Percentiles rank a stretch among this genome's conserved stretches.
Evolutionary conservation across 2,888 invertebrate genomes (phyloP).

Genomic region (Steromphala cineraria): DNA sequence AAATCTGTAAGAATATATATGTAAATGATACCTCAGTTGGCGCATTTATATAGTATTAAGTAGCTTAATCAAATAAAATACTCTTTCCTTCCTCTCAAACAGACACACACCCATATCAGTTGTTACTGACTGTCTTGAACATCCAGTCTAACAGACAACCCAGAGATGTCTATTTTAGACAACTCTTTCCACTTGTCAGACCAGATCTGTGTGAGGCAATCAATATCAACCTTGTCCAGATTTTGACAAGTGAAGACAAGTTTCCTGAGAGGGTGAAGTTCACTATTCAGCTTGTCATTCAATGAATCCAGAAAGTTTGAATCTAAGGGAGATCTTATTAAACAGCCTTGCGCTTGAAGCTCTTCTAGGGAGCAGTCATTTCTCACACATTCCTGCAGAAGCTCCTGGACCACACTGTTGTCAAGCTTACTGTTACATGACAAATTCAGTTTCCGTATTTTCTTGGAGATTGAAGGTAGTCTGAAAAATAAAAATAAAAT

Average conservation of each 20-base stretch:
- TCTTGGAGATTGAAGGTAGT: constrained; percentile 44
- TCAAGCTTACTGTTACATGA: constrained; percentile 55
- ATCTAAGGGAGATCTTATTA: constrained; percentile 54
- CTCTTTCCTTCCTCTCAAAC: too few species aligned
- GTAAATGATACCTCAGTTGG: too few species aligned
- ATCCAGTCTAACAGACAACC: constrained; percentile 27
- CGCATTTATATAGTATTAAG: too few species aligned
- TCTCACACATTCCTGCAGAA: constrained; percentile 43
- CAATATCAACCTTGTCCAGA: constrained; percentile 50
- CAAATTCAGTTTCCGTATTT: constrained; percentile 50
- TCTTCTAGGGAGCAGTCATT: constrained; percentile 45
- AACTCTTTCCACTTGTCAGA: constrained; percentile 49
- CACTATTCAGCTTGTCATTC: constrained; percentile 48
- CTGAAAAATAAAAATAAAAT: constrained; percentile 40
- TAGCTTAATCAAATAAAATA: too few species aligned
- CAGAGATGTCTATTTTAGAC: constrained; percentile 30
- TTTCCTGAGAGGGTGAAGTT: constrained; percentile 39
- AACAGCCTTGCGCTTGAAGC: constrained; percentile 52
- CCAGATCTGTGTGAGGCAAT: constrained; percentile 58
- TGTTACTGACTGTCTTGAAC: constrained; percentile 16
- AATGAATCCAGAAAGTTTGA: constrained; percentile 57
- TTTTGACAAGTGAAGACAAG: constrained; percentile 49
- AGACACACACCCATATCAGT: background rate
- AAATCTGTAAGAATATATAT: too few species aligned
- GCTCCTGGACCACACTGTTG: constrained; percentile 44